Evolutionary conservation across 2,113 vertebrate genomes (phyloP).

Genomic region (Hyperoodon ampullatus): DNA sequence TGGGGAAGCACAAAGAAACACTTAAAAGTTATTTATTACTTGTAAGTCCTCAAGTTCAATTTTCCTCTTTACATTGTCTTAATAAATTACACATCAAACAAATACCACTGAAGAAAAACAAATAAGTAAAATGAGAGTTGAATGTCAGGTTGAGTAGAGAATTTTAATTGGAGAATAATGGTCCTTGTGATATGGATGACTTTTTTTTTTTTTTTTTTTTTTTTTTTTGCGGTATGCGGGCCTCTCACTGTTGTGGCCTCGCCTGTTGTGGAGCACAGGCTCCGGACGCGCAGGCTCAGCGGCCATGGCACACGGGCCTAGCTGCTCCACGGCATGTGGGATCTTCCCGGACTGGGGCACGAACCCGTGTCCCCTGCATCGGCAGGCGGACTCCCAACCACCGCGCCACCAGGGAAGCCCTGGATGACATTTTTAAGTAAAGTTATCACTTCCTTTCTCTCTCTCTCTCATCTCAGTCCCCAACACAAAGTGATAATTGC

Average conservation of each 20-base stretch:
- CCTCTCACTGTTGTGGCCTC: no score
- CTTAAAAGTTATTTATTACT: slow-evolving; percentile 27
- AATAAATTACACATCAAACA: slow-evolving; percentile 51
- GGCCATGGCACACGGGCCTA: no score
- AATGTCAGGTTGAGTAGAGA: neutral
- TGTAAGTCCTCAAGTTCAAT: slow-evolving; percentile 7
- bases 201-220: no score
- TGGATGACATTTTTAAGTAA: slow-evolving; percentile 33
- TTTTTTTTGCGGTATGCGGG: no score
- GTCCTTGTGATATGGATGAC: slow-evolving; percentile 13
- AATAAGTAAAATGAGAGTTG: neutral
- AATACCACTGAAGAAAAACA: neutral
- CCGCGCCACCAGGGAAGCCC: no score
- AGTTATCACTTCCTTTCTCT: slow-evolving; percentile 62
- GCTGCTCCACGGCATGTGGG: no score
- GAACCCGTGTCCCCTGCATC: no score
- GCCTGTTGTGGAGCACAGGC: no score
- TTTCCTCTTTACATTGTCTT: slow-evolving; percentile 44
- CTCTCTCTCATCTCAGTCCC: slow-evolving; percentile 46
- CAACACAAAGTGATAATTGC: slow-evolving; percentile 67
- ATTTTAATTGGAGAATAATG: slow-evolving; percentile 60
- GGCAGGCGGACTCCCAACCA: no score
- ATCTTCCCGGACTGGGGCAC: no score
- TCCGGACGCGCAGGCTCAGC: no score
- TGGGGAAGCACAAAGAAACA: neutral